Evolutionary conservation across 2,113 vertebrate genomes (phyloP).

Genomic region (Neolamprologus modestus): DNA sequence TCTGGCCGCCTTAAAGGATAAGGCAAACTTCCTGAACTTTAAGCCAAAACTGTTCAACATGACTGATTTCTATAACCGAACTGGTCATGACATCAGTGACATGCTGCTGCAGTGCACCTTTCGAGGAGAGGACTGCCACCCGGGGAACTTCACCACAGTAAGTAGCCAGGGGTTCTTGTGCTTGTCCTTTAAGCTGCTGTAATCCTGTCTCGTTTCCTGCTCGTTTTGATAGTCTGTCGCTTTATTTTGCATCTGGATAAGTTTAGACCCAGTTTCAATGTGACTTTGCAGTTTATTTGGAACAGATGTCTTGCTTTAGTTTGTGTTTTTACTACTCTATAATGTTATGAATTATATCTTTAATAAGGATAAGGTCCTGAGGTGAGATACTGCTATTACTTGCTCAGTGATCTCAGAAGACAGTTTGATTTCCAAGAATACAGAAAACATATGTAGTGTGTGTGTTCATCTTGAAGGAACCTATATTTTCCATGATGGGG

Average conservation of each 20-base stretch:
- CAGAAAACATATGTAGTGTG: background rate
- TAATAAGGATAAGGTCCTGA: background rate
- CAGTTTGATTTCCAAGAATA: background rate
- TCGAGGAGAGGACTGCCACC: slow-evolving; percentile 72
- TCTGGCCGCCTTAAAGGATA: slow-evolving; percentile 77
- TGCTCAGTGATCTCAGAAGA: background rate
- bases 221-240: background rate
- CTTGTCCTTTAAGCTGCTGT: background rate
- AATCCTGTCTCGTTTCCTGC: background rate
- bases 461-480: background rate
- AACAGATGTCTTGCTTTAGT: background rate
- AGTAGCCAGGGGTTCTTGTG: slow-evolving; percentile 38
- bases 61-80: slow-evolving; percentile 87
- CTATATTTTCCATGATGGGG: background rate
- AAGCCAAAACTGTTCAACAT: slow-evolving; percentile 85
- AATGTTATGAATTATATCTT: background rate
- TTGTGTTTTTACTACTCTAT: background rate
- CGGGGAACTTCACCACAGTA: slow-evolving; percentile 81
- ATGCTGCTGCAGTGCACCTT: slow-evolving; percentile 87
- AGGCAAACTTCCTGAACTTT: slow-evolving; percentile 83
- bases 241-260: background rate
- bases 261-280: background rate
- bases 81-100: slow-evolving; percentile 80
- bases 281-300: background rate
- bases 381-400: background rate